Evolutionary conservation across 1,140 invertebrate genomes (phyloP).

Genomic region (Callitettix versicolor): DNA sequence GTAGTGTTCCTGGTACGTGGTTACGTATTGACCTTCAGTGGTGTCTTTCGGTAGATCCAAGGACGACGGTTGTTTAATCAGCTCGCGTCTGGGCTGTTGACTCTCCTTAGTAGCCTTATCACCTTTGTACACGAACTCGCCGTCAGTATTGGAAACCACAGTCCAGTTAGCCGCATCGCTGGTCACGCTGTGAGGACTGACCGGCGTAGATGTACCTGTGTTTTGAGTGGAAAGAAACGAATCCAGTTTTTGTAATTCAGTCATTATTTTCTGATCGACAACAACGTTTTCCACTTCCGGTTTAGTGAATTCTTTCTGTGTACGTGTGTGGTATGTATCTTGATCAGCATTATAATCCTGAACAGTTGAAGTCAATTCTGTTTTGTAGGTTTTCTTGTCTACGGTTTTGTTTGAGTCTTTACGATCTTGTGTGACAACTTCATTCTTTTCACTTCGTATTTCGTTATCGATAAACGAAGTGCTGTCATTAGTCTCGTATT

Average conservation of each 20-base stretch:
- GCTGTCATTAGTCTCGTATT: too few relatives aligned
- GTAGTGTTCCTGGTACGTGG: constrained; percentile 46
- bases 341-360: not conserved
- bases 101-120: not conserved
- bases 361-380: not conserved
- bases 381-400: not conserved
- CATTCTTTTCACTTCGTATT: too few relatives aligned
- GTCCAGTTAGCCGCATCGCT: constrained; percentile 23
- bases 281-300: not conserved
- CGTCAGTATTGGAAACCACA: constrained; percentile 19
- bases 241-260: constrained; percentile 28
- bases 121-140: constrained; percentile 18
- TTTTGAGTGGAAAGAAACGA: constrained; percentile 25
- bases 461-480: too few relatives aligned
- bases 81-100: not conserved
- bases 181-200: constrained; percentile 19
- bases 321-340: not conserved
- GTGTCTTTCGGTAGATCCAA: constrained; percentile 22
- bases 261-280: constrained; percentile 29
- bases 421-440: too few relatives aligned
- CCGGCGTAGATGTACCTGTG: constrained; percentile 19
- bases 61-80: constrained; percentile 16
- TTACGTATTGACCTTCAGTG: constrained; percentile 40
- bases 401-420: too few relatives aligned
- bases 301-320: not conserved